Conservation (phyloP, 2,888 invertebrate species). For the Nephrotoma guestfalica region DNA sequence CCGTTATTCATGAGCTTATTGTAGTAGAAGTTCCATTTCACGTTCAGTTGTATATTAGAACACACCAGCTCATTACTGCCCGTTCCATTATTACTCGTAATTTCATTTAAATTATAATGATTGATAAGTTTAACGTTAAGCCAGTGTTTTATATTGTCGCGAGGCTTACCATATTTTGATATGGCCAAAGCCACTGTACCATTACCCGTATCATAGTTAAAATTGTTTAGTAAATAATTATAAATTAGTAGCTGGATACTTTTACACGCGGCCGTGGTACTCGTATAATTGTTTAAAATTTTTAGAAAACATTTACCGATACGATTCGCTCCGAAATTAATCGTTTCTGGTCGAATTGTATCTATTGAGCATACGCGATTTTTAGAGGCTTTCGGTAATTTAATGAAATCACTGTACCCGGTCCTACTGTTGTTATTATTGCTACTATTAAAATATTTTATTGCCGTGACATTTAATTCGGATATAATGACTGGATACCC, state of each 20-base stretch:
- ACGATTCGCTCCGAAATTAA: slow-evolving; percentile 23
- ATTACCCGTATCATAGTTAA: slow-evolving; percentile 4
- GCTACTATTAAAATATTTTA: neutral
- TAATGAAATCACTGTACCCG: neutral
- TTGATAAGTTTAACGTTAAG: slow-evolving; percentile 17
- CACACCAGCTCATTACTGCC: slow-evolving; percentile 19
- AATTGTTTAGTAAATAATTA: slow-evolving; percentile 11
- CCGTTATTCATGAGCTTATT: slow-evolving; percentile 13
- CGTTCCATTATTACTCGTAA: slow-evolving; percentile 18
- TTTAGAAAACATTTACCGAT: slow-evolving; percentile 20
- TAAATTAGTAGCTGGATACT: slow-evolving; percentile 19
- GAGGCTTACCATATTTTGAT: slow-evolving; percentile 25
- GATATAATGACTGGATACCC: slow-evolving; percentile 22
- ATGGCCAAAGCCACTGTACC: slow-evolving; percentile 12
- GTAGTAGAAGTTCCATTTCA: slow-evolving; percentile 24
- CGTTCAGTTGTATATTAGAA: slow-evolving; percentile 24
- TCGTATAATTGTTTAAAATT: slow-evolving; percentile 12
- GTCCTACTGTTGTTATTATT: neutral
- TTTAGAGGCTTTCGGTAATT: neutral
- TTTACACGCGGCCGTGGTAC: slow-evolving; percentile 20
- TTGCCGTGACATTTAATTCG: slow-evolving; percentile 12
- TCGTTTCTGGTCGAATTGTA: slow-evolving; percentile 3
- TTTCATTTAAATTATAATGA: slow-evolving; percentile 14
- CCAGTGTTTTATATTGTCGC: slow-evolving; percentile 20
- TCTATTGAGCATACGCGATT: neutral